Evolutionary conservation across 2,888 invertebrate genomes (phyloP).

Genomic region (Ectemnius continuus): DNA sequence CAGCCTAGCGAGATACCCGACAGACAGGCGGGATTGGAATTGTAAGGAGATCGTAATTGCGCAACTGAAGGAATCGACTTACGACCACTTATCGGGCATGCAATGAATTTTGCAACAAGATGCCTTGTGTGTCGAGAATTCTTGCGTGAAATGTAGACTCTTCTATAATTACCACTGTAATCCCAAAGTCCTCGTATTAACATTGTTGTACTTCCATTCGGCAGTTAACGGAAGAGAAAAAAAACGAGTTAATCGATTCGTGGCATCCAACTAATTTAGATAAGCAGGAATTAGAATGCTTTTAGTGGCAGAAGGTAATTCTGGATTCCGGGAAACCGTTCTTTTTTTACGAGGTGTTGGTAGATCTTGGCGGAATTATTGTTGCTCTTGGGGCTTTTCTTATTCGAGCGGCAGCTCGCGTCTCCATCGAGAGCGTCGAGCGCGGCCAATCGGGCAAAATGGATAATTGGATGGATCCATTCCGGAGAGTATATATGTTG

Average conservation of each 20-base stretch:
- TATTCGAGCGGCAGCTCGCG: conserved; percentile 5
- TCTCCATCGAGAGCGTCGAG: conserved; percentile 27
- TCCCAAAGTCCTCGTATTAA: no score
- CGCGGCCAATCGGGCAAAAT: conserved; percentile 64
- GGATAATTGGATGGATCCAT: conserved; percentile 61
- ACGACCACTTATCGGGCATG: conserved; percentile 16
- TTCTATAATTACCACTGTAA: no score
- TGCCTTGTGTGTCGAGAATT: background rate
- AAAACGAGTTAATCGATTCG: no score
- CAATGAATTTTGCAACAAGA: conserved; percentile 2
- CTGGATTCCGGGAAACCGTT: no score
- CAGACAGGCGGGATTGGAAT: background rate
- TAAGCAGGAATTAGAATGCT: no score
- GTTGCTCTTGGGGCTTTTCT: conserved; percentile 22
- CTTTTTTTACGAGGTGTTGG: no score
- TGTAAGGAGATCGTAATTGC: conserved; percentile 27
- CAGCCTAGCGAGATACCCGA: background rate
- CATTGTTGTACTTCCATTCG: no score
- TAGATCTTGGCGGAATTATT: no score
- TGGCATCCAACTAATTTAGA: no score
- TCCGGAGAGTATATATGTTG: conserved; percentile 16
- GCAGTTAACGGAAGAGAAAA: no score
- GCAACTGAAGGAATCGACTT: conserved; percentile 30
- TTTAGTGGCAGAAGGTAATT: no score
- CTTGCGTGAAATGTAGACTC: no score